Percentiles rank a stretch among this genome's conserved stretches.
Evolutionary conservation across 2,888 invertebrate species (phyloP).

Genomic region (Dasypolia templi): DNA sequence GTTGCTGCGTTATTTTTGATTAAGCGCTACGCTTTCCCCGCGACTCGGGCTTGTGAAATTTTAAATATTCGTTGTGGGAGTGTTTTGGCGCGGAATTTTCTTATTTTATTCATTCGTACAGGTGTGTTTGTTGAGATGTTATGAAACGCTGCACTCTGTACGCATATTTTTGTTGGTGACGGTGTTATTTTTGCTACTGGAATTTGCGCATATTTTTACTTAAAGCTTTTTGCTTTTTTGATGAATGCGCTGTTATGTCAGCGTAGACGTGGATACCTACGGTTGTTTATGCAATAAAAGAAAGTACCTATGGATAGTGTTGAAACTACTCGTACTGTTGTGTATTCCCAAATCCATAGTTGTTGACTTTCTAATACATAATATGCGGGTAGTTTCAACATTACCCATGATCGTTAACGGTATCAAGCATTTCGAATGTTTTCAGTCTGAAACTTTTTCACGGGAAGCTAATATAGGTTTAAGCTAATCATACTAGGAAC

Average conservation of each 20-base stretch:
- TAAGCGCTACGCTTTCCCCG: slow-evolving; percentile 73
- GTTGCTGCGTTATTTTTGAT: slow-evolving; percentile 85
- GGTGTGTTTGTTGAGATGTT: slow-evolving; percentile 62
- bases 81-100: slow-evolving; percentile 66
- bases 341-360: neutral
- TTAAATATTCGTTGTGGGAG: slow-evolving; percentile 75
- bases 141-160: slow-evolving; percentile 58
- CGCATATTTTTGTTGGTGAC: slow-evolving; percentile 35
- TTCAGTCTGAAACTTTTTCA: neutral
- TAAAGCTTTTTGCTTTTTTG: slow-evolving; percentile 13
- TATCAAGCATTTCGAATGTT: neutral
- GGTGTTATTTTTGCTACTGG: slow-evolving; percentile 46
- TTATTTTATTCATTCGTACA: slow-evolving; percentile 69
- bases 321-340: neutral
- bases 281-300: slow-evolving; percentile 2
- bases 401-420: neutral
- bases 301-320: neutral
- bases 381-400: neutral
- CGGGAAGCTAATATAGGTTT: neutral
- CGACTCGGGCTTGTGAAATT: slow-evolving; percentile 73
- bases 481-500: neutral
- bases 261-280: neutral
- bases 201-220: slow-evolving; percentile 30
- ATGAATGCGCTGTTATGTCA: slow-evolving; percentile 21
- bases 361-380: neutral